A percentile compares a stretch with the other conserved stretches of the same genome.
phyloP scores from a whole-genome alignment of 2,797 vertebrate species.

The Bovichtus diacanthus region DNA sequence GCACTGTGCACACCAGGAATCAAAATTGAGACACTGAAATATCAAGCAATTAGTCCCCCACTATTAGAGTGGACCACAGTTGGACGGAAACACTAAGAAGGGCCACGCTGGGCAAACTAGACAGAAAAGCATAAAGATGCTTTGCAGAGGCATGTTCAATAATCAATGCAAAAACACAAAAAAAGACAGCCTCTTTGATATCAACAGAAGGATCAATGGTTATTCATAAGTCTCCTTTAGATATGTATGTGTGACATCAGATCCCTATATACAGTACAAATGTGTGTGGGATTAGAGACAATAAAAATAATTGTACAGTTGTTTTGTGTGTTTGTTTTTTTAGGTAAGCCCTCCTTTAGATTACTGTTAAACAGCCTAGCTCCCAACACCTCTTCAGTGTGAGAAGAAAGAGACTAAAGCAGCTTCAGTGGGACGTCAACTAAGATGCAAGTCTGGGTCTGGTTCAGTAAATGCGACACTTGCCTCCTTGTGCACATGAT shows the following conservation, averaged over 20 bases:
- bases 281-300: not conserved
- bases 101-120: slow-evolving; percentile 29
- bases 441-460: slow-evolving; percentile 4
- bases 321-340: too few relatives aligned
- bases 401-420: not conserved
- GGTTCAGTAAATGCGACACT: not conserved
- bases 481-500: not conserved
- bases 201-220: not conserved
- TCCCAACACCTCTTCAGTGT: not conserved
- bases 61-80: slow-evolving; percentile 63
- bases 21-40: slow-evolving; percentile 59
- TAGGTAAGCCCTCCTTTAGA: too few relatives aligned
- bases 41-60: slow-evolving; percentile 68
- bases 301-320: not conserved
- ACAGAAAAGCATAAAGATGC: slow-evolving; percentile 8
- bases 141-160: slow-evolving; percentile 20
- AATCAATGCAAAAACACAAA: slow-evolving; percentile 13
- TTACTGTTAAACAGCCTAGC: not conserved
- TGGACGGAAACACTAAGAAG: slow-evolving; percentile 23
- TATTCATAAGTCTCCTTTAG: not conserved
- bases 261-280: not conserved
- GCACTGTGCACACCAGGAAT: slow-evolving; percentile 38
- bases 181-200: not conserved
- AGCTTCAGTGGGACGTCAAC: not conserved
- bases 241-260: not conserved